Percentiles rank a stretch among this genome's conserved stretches.
Evolutionary conservation across 2,797 vertebrate species (phyloP).

Genomic region (Tolypeutes matacus): DNA sequence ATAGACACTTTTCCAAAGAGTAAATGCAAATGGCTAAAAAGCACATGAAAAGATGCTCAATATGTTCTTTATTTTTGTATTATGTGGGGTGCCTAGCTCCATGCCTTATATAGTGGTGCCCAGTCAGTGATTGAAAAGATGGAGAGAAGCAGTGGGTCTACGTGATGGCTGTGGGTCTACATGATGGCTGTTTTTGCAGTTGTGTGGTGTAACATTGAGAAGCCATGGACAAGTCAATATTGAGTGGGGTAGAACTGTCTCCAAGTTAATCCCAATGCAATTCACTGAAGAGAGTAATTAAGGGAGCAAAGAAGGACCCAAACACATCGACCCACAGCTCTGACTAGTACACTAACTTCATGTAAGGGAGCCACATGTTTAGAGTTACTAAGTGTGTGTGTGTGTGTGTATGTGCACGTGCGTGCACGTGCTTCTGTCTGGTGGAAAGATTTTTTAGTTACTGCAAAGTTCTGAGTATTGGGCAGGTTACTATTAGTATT

Average conservation of each 20-base stretch:
- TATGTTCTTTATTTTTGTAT: not conserved
- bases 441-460: constrained; percentile 40
- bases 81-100: not conserved
- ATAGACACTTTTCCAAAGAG: too few relatives aligned
- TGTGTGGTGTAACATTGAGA: not conserved
- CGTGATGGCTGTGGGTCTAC: not conserved
- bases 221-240: not conserved
- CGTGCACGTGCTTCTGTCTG: too few relatives aligned
- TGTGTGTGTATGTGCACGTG: not conserved
- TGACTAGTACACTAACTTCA: not conserved
- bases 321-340: not conserved
- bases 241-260: not conserved
- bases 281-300: not conserved
- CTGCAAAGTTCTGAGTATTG: constrained; percentile 44
- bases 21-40: too few relatives aligned
- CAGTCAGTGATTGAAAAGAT: not conserved
- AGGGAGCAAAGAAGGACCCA: constrained; percentile 32
- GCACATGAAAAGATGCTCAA: too few relatives aligned
- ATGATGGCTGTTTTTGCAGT: not conserved
- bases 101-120: not conserved
- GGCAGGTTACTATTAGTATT: constrained; percentile 58
- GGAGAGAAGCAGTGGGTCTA: not conserved
- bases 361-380: not conserved
- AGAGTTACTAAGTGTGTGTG: not conserved
- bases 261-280: not conserved